Evolutionary conservation across 2,797 vertebrate species (phyloP).

Genomic region (Rhyacichthys aspro): DNA sequence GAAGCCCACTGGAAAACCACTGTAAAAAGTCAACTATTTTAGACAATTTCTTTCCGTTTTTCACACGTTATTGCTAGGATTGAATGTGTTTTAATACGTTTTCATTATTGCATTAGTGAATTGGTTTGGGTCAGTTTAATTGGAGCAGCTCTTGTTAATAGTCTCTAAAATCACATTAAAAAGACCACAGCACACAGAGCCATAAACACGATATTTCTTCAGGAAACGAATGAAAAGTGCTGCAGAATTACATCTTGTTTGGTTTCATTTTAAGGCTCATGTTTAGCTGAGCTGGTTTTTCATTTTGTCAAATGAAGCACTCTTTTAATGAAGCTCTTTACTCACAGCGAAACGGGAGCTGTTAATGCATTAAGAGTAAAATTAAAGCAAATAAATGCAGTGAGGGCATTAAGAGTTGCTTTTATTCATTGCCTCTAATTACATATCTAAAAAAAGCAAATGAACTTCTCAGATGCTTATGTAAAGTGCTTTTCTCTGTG

Average conservation of each 20-base stretch:
- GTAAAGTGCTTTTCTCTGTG: slow-evolving; percentile 16
- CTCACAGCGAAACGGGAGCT: slow-evolving; percentile 5
- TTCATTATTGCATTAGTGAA: neutral
- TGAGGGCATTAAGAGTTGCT: slow-evolving; percentile 9
- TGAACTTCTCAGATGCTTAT: neutral
- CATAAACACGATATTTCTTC: neutral
- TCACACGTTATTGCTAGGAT: too few relatives aligned
- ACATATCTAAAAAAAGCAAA: slow-evolving; percentile 12
- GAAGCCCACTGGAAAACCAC: too few relatives aligned
- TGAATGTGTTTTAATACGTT: neutral
- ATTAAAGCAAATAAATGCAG: neutral
- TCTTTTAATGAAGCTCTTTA: slow-evolving; percentile 11
- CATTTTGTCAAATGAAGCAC: slow-evolving; percentile 17
- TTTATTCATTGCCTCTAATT: slow-evolving; percentile 30
- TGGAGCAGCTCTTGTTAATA: neutral
- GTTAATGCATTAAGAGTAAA: slow-evolving; percentile 2
- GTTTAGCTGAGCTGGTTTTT: slow-evolving; percentile 4
- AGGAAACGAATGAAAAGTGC: slow-evolving; percentile 1
- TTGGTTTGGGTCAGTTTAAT: neutral
- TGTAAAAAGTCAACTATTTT: too few relatives aligned
- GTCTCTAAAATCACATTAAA: neutral
- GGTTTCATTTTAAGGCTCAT: slow-evolving; percentile 7
- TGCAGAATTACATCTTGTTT: neutral
- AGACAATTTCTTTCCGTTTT: neutral
- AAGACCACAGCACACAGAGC: neutral